Evolutionary conservation across 30 jellyfish, hydroid and myxozoan genomes (phyloP), one percentile per base, ranked within the genome.

Genomic region (Euphysa ruthae): DNA sequence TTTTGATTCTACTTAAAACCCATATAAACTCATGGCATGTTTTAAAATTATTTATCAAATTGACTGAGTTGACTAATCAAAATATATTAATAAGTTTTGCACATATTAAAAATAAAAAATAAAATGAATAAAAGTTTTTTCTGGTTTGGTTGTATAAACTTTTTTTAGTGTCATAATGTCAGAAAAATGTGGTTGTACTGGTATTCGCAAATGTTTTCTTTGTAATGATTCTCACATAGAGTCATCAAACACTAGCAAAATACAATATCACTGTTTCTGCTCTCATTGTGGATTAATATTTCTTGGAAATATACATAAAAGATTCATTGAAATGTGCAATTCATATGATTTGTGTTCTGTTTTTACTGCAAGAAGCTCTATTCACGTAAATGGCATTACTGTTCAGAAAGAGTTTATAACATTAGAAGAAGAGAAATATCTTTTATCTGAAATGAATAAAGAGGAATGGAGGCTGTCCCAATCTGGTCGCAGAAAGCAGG

Each of bases 401-500:
- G 81, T 90, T n/a, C 4, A 69, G 3, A 84, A 90, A 49, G 61
- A 81, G 49, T 90, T 81, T 71, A 64, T 81, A 4, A 63, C 81
- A 18, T 68, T 23, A 4, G 75, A 77, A 16, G 98, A 90, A 46
- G 95, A 79, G 54, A 4, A 28, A 22, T 14, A 5, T 20, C 14
- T 90, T 21, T 26, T 55, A n/a, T 24, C 20, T 0, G 95, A 77
- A 60, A 81, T 90, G 10, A 43, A 90, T 55, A 57, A 77, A 30
- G 27, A 69, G 7, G 92, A 90, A 16, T 90, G 98, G 98, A 90
- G 76, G 55, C 62, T 74, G 50, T 90, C 98, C 20, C 98, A 90
- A 69, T 90, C 98, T 33, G 98, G 98, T 4, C 63, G 98, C 10
- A 74, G 93, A 34, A 90, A 90, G 52, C 98, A 90, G 94, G 97